Evolutionary conservation across 2,888 invertebrate species (phyloP), one percentile per base, ranked within the genome.

Genomic region (Dioctria linearis): DNA sequence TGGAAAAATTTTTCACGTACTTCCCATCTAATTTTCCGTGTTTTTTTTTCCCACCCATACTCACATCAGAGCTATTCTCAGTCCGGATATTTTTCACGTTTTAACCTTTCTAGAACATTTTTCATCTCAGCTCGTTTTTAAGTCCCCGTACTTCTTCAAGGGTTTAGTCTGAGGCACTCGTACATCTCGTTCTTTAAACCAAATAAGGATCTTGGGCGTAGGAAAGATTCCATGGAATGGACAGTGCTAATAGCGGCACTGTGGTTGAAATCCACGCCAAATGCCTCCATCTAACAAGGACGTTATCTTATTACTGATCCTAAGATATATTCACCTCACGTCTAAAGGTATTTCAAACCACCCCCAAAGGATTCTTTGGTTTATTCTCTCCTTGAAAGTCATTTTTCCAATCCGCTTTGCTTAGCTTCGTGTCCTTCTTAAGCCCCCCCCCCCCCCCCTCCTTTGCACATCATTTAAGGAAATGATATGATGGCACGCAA

Each of bases 281-380:
- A 65, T 78, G 46, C 69, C 78, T 9, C 63, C 54, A 75, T 59
- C 46, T 80, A 71, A 76, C 54, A 61, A 75, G 73, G 67, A 79
- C 71, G 75, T 69, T 66, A 59, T 75, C 67, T 63, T 71, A 80
- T 80, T 82, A 82, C 54, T 65, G 13, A 40, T 67, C 71, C 76
- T 75, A 54, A 78, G 71, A 82, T 63, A 80, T 78, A 82, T 82
- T 82, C 82, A 9, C 49, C 71, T 78, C 82, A 82, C 82, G 82
- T 82, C 39, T 75, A 59, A 39, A 79, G 49, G 37, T 51, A 11
- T 39, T 61, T 59, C 43, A n/a, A 3, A n/a, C 66, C 66, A 37
- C 13, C 76, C 39, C 63, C 57, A 9, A 9, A 37, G 57, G 51
- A 73, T 73, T 73, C 59, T 37, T 57, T 42, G 57, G 57, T 37